Percentiles rank a stretch among this genome's conserved stretches.
phyloP scores from a whole-genome alignment of 2,113 vertebrate genomes.

The Phyllostomus discolor region DNA sequence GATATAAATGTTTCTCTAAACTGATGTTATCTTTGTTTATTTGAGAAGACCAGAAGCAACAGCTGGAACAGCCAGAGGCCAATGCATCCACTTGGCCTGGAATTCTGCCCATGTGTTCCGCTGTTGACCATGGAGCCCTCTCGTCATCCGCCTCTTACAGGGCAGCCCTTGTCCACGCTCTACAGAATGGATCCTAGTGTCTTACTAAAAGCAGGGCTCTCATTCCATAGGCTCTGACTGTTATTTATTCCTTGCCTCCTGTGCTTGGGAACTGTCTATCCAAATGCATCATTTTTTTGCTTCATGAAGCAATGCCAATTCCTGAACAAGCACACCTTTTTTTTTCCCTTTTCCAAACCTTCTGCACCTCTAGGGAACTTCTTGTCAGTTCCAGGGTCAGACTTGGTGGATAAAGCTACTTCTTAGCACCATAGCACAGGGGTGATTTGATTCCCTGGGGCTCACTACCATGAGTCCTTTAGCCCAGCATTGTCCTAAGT shows the following conservation, averaged over 20 bases:
- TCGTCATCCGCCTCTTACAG: neutral
- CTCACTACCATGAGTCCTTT: neutral
- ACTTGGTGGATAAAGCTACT: neutral
- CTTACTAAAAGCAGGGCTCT: neutral
- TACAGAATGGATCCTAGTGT: neutral
- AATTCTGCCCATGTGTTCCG: neutral
- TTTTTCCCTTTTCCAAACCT: neutral
- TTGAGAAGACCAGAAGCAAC: conserved; percentile 48
- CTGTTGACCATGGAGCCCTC: neutral
- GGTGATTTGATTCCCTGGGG: neutral
- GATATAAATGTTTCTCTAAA: conserved; percentile 47
- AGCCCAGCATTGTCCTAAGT: neutral
- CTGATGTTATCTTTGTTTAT: conserved; percentile 41
- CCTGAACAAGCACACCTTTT: neutral
- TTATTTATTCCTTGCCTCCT: neutral
- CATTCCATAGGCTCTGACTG: neutral
- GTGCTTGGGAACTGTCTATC: neutral
- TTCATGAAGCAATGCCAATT: neutral
- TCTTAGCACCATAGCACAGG: neutral
- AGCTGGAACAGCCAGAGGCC: conserved; percentile 57
- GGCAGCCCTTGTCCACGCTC: neutral
- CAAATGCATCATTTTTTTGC: neutral
- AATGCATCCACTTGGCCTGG: conserved; percentile 51
- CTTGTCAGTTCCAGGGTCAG: neutral
- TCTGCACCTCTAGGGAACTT: neutral